Evolutionary conservation across 2,888 invertebrate genomes (phyloP).

Genomic region (Clitarchus hookeri): DNA sequence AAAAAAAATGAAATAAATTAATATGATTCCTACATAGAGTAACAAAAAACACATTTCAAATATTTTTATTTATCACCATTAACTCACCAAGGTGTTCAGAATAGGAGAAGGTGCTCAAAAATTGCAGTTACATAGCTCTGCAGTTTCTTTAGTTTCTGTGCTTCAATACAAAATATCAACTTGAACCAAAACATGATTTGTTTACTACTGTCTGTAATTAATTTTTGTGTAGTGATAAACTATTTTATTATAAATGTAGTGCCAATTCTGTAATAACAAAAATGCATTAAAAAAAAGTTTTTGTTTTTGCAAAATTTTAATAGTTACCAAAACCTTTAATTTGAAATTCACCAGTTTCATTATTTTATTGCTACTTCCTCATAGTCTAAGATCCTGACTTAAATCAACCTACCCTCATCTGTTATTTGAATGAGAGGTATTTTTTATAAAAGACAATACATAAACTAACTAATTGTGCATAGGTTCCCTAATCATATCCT

Average conservation of each 20-base stretch:
- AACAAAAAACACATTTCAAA: neutral
- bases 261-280: neutral
- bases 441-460: no score
- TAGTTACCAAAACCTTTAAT: neutral
- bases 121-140: neutral
- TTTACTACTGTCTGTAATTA: neutral
- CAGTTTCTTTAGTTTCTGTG: neutral
- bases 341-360: neutral
- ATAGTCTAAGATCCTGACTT: no score
- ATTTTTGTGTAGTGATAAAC: neutral
- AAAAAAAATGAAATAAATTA: no score
- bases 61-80: neutral
- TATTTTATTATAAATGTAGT: neutral
- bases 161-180: neutral
- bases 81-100: neutral
- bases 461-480: no score
- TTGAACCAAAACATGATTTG: neutral
- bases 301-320: slow-evolving; percentile 8
- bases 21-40: neutral
- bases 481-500: no score
- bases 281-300: neutral
- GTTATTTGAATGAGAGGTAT: no score
- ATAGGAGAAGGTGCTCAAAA: neutral
- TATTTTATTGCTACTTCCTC: slow-evolving; percentile 11
- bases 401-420: no score